Conservation (phyloP, 2,888 invertebrate species). For the Hyles lineata region DNA sequence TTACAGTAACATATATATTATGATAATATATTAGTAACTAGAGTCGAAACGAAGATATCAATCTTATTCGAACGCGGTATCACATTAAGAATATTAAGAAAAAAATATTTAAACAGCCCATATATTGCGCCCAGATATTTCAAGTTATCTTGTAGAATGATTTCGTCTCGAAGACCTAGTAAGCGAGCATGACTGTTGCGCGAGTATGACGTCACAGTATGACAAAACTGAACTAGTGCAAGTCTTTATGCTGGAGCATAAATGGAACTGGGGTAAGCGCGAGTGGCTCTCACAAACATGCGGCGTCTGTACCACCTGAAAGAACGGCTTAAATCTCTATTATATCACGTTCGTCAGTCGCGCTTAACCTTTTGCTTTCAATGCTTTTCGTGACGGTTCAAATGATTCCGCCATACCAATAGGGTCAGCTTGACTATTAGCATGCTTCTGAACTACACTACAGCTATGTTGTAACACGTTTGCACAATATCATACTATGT, state of each 20-base stretch:
- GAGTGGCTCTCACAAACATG: conserved; percentile 27
- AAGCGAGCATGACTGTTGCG: neutral
- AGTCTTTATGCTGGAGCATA: conserved; percentile 24
- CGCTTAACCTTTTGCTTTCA: conserved; percentile 22
- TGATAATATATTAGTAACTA: too few species aligned
- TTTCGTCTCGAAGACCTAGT: neutral
- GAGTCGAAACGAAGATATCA: too few species aligned
- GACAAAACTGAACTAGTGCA: conserved; percentile 21
- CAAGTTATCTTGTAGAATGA: too few species aligned
- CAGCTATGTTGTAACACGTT: too few species aligned
- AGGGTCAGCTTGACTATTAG: too few species aligned
- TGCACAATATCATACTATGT: too few species aligned
- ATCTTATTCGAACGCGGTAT: too few species aligned
- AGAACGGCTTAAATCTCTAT: conserved; percentile 24
- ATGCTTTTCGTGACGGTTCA: neutral
- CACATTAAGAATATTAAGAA: too few species aligned
- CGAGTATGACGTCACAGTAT: conserved; percentile 7
- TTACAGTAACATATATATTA: too few species aligned
- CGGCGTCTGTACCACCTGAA: conserved; percentile 15
- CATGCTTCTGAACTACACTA: too few species aligned
- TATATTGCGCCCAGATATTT: too few species aligned
- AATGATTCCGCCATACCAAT: neutral
- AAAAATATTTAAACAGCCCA: too few species aligned
- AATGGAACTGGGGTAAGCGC: conserved; percentile 30
- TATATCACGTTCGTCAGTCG: conserved; percentile 21